Percentiles rank a stretch among this genome's conserved stretches.
Evolutionary conservation across 2,888 invertebrate species (phyloP).

Genomic region (Linnaemya tessellans): DNA sequence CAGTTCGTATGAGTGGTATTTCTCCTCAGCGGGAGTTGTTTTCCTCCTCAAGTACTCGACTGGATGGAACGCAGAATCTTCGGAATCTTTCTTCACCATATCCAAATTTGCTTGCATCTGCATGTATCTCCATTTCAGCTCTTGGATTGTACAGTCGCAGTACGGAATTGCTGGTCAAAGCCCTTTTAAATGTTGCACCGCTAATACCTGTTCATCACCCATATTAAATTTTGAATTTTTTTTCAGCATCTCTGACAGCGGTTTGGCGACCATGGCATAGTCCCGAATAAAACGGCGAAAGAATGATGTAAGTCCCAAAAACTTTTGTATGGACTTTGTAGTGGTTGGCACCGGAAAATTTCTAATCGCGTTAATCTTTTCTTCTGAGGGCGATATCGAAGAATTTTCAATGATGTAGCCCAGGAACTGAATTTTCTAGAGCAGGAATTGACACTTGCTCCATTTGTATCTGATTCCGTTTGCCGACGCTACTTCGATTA

Average conservation of each 20-base stretch:
- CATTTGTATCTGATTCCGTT: not conserved
- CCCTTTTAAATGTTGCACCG: not conserved
- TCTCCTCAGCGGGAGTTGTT: not conserved
- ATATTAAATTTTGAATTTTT: not conserved
- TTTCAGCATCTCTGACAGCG: not conserved
- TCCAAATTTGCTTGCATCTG: not conserved
- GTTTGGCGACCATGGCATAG: not conserved
- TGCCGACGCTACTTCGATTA: not conserved
- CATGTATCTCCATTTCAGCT: not conserved
- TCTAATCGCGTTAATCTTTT: not conserved
- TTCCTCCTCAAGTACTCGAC: conserved; percentile 5
- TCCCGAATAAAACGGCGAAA: not conserved
- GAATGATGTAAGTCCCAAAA: conserved; percentile 6
- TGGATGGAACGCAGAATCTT: not conserved
- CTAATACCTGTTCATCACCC: not conserved
- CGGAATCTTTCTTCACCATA: not conserved
- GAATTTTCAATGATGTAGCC: conserved; percentile 2
- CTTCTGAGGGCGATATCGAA: not conserved
- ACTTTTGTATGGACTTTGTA: not conserved
- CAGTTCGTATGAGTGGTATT: not conserved
- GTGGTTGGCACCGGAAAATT: not conserved
- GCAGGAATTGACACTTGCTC: conserved; percentile 15
- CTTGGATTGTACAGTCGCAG: not conserved
- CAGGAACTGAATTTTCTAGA: not conserved
- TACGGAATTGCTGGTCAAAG: not conserved